Conservation (phyloP, 2,113 vertebrate genomes). For the Haliaeetus leucogaster region DNA sequence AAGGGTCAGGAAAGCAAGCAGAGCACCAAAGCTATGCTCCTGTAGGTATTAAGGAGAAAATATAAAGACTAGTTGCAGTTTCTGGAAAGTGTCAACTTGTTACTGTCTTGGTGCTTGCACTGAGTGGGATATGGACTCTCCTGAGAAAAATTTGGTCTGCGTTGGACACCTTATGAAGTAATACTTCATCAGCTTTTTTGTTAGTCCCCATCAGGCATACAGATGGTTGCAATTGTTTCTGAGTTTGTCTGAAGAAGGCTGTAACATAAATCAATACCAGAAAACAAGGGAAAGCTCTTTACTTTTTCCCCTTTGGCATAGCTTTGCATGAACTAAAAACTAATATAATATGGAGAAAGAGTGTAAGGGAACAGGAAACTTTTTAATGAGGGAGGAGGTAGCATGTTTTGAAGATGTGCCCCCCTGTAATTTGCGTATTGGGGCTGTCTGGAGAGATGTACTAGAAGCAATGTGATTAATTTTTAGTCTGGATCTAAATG, state of each 20-base stretch:
- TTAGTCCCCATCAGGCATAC: constrained; percentile 55
- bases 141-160: constrained; percentile 1
- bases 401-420: not conserved
- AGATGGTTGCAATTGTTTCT: constrained; percentile 77
- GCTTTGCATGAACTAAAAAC: constrained; percentile 15
- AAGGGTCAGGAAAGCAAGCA: not conserved
- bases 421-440: not conserved
- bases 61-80: not conserved
- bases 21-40: not conserved
- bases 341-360: not conserved
- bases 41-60: not conserved
- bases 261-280: constrained; percentile 59
- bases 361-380: not conserved
- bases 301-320: not conserved
- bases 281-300: constrained; percentile 52
- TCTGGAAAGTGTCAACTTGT: not conserved
- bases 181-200: constrained; percentile 36
- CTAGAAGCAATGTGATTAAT: not conserved
- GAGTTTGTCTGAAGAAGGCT: constrained; percentile 62
- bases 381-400: not conserved
- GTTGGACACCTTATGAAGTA: constrained; percentile 21
- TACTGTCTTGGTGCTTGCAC: not conserved
- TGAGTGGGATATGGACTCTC: not conserved
- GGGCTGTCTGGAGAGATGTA: not conserved
- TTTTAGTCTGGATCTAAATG: not conserved